Evolutionary conservation across 1,140 invertebrate species (phyloP), one percentile per base, ranked within the genome.

Genomic region (Papilio xuthus): DNA sequence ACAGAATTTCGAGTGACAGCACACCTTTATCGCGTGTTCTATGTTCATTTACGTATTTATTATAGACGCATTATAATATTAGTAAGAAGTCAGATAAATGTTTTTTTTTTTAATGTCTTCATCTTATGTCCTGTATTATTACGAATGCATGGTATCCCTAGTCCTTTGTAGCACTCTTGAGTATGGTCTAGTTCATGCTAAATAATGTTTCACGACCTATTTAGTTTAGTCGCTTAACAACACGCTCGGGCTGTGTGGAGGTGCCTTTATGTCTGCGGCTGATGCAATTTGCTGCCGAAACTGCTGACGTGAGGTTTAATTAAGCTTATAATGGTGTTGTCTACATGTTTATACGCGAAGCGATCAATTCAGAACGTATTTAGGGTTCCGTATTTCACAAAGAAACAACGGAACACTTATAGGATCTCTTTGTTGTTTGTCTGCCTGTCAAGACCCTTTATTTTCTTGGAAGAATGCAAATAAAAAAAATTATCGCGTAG

Each of bases 261-360:
- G 70, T 72, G 70, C 41, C 41, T 44, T 72, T 72, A 72, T 72
- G 70, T 72, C 20, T 72, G 41, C 18, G 32, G 28, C 50, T 63
- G 74, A 50, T 47, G 42, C 72, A 79, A 67, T 81, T 81, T 81
- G 78, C 78, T 76, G 44, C 32, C 78, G 77, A 72, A 75, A 72
- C 78, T 78, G 77, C 72, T 63, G 60, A 63, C 60, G 60, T 63
- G 60, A 15, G 60, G 60, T 63, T 63, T 63, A 63, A 63, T 63
- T 63, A 78, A 73, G 60, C 70, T 74, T 78, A 71, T 71, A 15
- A 70, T 32, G 37, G 41, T 69, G 63, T 42, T 71, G 28, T 15
- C 44, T 50, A 71, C 28, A 50, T 26, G 18, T 60, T 23, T 60
- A 26, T 12, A 26, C 50, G 50, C 7, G 8, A 60, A 26, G 20